These are phyloP conservation scores for Phalloptychus januarius DNA, from an alignment of 2,797 vertebrate genomes.

Conservation along the genomic window DNA sequence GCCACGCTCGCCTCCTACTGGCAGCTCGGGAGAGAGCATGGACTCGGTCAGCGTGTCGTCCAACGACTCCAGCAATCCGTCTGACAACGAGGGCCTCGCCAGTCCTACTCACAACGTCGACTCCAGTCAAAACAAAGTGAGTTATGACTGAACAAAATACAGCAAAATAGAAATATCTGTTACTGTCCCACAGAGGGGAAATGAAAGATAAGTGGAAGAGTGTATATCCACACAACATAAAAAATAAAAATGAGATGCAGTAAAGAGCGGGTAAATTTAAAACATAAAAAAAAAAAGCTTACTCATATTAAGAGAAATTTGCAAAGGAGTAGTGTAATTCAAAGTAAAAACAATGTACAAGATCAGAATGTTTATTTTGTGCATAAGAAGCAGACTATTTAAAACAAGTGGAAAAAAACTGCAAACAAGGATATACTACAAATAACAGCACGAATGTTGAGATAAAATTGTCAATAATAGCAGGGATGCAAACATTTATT, in stretches of 20 bases:
- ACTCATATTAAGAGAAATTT: not conserved
- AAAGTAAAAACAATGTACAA: not conserved
- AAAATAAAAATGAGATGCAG: not conserved
- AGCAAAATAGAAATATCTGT: not conserved
- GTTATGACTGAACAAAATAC: not conserved
- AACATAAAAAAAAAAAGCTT: not conserved
- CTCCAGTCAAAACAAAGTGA: conserved; percentile 87
- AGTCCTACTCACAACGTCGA: conserved; percentile 79
- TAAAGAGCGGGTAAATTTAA: not conserved
- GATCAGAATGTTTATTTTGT: not conserved
- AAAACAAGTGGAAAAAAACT: not conserved
- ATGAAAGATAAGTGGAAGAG: not conserved
- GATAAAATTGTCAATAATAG: not conserved
- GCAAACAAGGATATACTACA: not conserved
- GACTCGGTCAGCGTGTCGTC: conserved; percentile 94
- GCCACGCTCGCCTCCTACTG: conserved; percentile 83
- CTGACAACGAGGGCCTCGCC: conserved; percentile 80
- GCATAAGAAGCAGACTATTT: not conserved
- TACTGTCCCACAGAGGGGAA: not conserved
- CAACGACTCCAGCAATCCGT: conserved; percentile 88
- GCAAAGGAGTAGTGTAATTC: not conserved
- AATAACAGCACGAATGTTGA: not conserved
- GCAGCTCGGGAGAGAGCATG: conserved; percentile 93
- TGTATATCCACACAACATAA: not conserved
- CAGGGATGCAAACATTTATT: not conserved